Base-by-base conservation (phyloP, 2,888 invertebrate species). In the Torymus auratus region DNA sequence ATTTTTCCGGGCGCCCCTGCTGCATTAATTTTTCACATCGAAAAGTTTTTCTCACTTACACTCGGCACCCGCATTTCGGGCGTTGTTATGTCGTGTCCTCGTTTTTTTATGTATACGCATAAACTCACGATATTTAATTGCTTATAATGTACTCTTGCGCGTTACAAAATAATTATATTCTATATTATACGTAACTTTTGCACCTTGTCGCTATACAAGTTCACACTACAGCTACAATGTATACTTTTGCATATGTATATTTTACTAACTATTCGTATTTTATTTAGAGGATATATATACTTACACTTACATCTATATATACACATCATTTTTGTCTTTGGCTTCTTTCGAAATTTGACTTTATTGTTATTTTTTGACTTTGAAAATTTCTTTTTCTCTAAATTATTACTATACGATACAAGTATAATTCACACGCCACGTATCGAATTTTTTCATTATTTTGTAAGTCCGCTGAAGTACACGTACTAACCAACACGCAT, bases 401-500 rank as follows among this genome's bases (percentile, higher is more conserved):
- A 20, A 52, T n/a, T n/a, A 23, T 28, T 2, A 23, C 1, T 52
- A 15, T 52, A 15, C 15, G n/a, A 61, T 41, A 11, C 60, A 15
- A 53, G 13, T 23, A 28, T 53, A 62, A 62, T 70, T 23, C n/a
- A 64, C 62, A 41, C 62, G 52, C 28, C 20, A 62, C 64, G 56
- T 65, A 73, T 13, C 52, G 17, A 74, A 56, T 55, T 50, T 58
- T 74, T 65, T 17, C 17, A 64, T 64, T 73, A 28, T 56, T 60
- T 41, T 23, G 67, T 60, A 41, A 60, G 60, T 60, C 41, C 41
- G 67, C 68, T 56, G 10, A 55, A 41, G 41, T 14, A 69, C 56
- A 74, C 23, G 12, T 73, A 75, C 67, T 75, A 68, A 75, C 17
- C 56, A 14, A 71, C 77, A 77, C 77, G 77, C 77, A 77, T 64